These are phyloP conservation scores for Cecidostiba fungosa DNA, from an alignment of 2,888 invertebrate genomes.

Conservation along the genomic window DNA sequence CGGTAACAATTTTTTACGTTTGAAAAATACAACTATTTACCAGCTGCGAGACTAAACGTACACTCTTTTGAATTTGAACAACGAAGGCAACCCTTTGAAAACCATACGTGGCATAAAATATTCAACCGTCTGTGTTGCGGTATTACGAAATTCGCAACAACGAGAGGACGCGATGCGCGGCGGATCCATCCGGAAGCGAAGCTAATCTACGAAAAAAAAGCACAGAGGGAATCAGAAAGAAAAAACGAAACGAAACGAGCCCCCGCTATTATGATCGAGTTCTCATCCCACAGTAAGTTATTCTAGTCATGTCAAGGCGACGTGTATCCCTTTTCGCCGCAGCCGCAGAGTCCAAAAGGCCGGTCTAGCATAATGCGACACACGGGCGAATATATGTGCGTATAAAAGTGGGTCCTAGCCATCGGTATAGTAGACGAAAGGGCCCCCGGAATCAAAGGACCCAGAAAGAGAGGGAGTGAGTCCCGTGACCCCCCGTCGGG, in stretches of 20 bases:
- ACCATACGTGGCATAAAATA: not conserved
- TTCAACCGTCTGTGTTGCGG: constrained; percentile 7
- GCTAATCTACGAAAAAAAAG: not conserved
- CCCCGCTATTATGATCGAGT: constrained; percentile 38
- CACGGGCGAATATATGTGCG: constrained; percentile 15
- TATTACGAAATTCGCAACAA: constrained; percentile 24
- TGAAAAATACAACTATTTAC: not conserved
- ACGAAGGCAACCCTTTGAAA: not conserved
- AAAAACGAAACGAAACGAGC: constrained; percentile 5
- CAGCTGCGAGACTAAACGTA: not conserved
- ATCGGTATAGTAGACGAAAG: constrained; percentile 33
- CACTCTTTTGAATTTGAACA: not conserved
- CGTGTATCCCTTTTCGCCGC: constrained; percentile 33
- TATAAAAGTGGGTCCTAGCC: constrained; percentile 19
- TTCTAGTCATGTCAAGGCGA: constrained; percentile 27
- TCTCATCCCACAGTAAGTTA: constrained; percentile 24
- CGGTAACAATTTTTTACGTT: not conserved
- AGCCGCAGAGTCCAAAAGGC: not conserved
- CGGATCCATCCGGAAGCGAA: not conserved
- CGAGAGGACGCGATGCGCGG: not conserved
- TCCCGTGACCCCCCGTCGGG: constrained; percentile 73
- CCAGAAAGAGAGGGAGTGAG: constrained; percentile 30
- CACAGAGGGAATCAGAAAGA: not conserved
- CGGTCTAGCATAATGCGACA: constrained; percentile 35
- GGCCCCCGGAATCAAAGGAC: constrained; percentile 45